These are phyloP conservation scores for Dipodomys stephensi DNA, from an alignment of 2,113 vertebrate genomes.

Conservation along the genomic window DNA sequence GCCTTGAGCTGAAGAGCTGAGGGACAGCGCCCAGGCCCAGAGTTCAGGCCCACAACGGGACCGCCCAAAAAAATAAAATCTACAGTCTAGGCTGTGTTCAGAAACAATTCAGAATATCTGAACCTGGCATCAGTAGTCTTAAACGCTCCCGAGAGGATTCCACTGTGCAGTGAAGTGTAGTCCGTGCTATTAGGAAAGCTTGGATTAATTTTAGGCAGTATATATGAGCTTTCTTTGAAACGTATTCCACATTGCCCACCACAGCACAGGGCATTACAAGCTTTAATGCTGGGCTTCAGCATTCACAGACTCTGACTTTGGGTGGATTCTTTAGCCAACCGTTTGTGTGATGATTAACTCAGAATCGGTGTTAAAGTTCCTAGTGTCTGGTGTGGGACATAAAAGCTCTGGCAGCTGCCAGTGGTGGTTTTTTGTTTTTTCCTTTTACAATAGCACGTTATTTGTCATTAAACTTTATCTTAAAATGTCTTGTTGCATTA, in stretches of 20 bases:
- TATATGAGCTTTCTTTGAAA: not conserved
- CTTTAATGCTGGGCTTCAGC: slow-evolving; percentile 39
- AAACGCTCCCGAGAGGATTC: not conserved
- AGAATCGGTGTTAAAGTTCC: slow-evolving; percentile 18
- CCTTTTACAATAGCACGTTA: no score
- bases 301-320: slow-evolving; percentile 39
- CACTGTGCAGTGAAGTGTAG: not conserved
- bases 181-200: not conserved
- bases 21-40: no score
- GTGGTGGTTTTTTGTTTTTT: not conserved
- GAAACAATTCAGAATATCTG: slow-evolving; percentile 24
- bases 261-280: not conserved
- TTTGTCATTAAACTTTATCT: no score
- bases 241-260: not conserved
- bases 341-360: slow-evolving; percentile 19
- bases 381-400: not conserved
- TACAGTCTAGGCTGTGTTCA: not conserved
- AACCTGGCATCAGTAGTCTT: not conserved
- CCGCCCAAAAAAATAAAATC: not conserved
- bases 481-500: no score
- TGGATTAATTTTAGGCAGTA: slow-evolving; percentile 11
- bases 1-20: no score
- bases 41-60: no score
- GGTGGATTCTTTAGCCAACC: slow-evolving; percentile 1
- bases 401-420: not conserved